phyloP scores from a whole-genome alignment of 2,888 invertebrate genomes.

The Nephrotoma guestfalica region DNA sequence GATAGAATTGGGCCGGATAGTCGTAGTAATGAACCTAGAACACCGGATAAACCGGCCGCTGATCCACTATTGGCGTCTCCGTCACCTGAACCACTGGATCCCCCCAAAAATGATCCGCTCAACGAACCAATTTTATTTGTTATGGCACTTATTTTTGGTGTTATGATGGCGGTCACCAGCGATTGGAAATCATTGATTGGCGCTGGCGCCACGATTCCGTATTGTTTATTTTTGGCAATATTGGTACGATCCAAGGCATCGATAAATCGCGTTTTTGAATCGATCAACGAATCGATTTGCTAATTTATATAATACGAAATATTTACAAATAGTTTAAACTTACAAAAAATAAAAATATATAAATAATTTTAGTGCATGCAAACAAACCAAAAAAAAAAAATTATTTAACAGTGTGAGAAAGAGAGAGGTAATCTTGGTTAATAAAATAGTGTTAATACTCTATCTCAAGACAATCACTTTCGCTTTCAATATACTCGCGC shows the following conservation, averaged over 20 bases:
- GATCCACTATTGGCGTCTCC: slow-evolving; percentile 21
- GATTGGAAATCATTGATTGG: slow-evolving; percentile 46
- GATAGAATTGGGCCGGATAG: slow-evolving; percentile 32
- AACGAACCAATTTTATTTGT: slow-evolving; percentile 50
- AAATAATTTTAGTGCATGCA: not conserved
- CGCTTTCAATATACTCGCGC: not conserved
- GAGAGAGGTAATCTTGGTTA: not conserved
- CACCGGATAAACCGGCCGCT: slow-evolving; percentile 22
- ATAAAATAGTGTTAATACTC: not conserved
- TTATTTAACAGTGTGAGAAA: not conserved
- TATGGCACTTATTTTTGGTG: slow-evolving; percentile 52
- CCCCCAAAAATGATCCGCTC: slow-evolving; percentile 38
- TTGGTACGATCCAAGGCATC: slow-evolving; percentile 55
- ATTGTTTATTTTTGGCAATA: slow-evolving; percentile 59
- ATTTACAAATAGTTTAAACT: not conserved
- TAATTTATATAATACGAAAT: slow-evolving; percentile 20
- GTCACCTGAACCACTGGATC: slow-evolving; percentile 33
- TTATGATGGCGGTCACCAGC: slow-evolving; percentile 52
- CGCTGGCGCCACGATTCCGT: slow-evolving; percentile 53
- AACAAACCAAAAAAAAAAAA: not conserved
- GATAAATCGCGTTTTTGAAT: slow-evolving; percentile 60
- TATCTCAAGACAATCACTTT: not conserved
- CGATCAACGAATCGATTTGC: slow-evolving; percentile 73
- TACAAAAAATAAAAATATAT: not conserved
- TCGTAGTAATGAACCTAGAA: slow-evolving; percentile 28